phyloP scores from a whole-genome alignment of 2,113 vertebrate species.

The Odontesthes bonariensis region DNA sequence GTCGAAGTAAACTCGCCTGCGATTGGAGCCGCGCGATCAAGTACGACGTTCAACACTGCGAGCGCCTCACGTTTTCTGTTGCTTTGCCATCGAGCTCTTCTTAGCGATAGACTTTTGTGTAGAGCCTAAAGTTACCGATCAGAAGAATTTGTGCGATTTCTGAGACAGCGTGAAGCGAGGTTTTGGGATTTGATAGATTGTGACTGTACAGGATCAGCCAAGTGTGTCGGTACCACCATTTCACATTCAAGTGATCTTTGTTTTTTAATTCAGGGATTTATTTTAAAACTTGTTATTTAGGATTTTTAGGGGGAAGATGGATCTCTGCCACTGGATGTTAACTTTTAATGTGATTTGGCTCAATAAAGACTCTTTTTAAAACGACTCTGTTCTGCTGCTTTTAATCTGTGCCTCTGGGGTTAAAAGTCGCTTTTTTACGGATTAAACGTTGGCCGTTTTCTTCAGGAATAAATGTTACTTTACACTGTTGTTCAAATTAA shows the following conservation, averaged over 20 bases:
- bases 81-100: constrained; percentile 37
- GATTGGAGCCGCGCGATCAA: not conserved
- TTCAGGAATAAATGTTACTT: too few relatives aligned
- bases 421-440: too few relatives aligned
- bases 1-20: constrained; percentile 71
- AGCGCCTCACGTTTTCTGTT: constrained; percentile 56
- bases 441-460: too few relatives aligned
- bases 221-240: not conserved
- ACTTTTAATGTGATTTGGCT: constrained; percentile 47
- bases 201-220: constrained; percentile 6
- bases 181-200: not conserved
- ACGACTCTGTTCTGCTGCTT: not conserved
- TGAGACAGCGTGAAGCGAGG: not conserved
- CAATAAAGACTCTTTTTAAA: constrained; percentile 70
- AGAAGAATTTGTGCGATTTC: constrained; percentile 6
- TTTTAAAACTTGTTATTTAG: constrained; percentile 53
- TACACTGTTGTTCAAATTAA: too few relatives aligned
- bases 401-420: not conserved
- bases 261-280: constrained; percentile 60
- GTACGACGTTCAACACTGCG: not conserved
- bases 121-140: constrained; percentile 60
- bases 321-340: constrained; percentile 33
- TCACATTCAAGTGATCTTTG: not conserved
- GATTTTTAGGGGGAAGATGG: constrained; percentile 17
- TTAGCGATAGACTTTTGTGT: constrained; percentile 61